A percentile compares a stretch with the other conserved stretches of the same genome.
Evolutionary conservation across 1,140 invertebrate species (phyloP).

Genomic region (Cylas formicarius): DNA sequence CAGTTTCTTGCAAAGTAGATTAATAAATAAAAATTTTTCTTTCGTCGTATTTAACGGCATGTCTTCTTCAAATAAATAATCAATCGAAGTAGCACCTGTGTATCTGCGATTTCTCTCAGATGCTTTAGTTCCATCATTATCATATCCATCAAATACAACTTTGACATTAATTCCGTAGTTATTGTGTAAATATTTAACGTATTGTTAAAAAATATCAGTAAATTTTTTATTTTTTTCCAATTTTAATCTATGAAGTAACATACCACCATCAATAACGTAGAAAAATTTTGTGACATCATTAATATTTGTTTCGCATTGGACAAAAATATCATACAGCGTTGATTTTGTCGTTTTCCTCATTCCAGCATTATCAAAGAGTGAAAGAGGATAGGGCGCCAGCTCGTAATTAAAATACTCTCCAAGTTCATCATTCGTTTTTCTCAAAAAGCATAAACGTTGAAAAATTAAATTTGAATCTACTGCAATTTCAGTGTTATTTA

Average conservation of each 20-base stretch:
- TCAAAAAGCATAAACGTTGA: slow-evolving; percentile 37
- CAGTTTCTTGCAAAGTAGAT: slow-evolving; percentile 12
- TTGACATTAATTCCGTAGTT: not conserved
- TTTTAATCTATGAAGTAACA: slow-evolving; percentile 2
- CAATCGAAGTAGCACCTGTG: too few species aligned
- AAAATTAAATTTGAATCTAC: slow-evolving; percentile 39
- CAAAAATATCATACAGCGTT: slow-evolving; percentile 2
- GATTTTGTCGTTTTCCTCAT: slow-evolving; percentile 8
- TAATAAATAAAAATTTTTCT: slow-evolving; percentile 12
- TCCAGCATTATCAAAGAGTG: not conserved
- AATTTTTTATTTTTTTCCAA: not conserved
- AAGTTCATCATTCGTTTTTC: slow-evolving; percentile 1
- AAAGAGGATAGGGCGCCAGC: slow-evolving; percentile 6
- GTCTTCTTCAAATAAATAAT: slow-evolving; percentile 12
- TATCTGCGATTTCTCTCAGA: not conserved
- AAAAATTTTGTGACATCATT: not conserved
- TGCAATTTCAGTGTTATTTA: slow-evolving; percentile 31
- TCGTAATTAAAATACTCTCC: slow-evolving; percentile 3
- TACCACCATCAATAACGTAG: not conserved
- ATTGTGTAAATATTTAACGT: not conserved
- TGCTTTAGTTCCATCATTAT: slow-evolving; percentile 1
- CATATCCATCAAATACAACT: slow-evolving; percentile 4
- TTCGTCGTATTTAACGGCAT: slow-evolving; percentile 12
- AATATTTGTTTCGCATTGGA: not conserved
- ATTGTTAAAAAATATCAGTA: slow-evolving; percentile 2